Percentiles rank a stretch among this genome's conserved stretches.
Conservation (phyloP, 2,888 invertebrate species). For the Cerceris rybyensis region DNA sequence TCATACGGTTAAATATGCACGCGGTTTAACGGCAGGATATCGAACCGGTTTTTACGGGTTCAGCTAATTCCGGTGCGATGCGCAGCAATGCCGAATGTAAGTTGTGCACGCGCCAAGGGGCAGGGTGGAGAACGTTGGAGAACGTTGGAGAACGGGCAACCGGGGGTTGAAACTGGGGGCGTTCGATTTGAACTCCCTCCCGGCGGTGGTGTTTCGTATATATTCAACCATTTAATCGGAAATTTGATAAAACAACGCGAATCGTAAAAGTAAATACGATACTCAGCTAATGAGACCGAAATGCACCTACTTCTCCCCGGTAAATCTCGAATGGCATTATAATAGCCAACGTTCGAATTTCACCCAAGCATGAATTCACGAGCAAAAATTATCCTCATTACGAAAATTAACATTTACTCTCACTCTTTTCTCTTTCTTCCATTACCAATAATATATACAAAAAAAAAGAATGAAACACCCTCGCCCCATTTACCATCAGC, state of each 20-base stretch:
- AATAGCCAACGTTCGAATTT: no score
- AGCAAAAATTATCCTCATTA: no score
- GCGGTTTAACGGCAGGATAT: constrained; percentile 29
- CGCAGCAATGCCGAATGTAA: constrained; percentile 11
- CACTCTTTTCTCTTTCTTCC: constrained; percentile 3
- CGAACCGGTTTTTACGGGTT: constrained; percentile 54
- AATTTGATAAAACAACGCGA: not conserved
- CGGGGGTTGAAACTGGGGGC: no score
- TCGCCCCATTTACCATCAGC: constrained; percentile 3
- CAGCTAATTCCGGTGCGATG: constrained; percentile 37
- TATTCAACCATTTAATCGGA: no score
- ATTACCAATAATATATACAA: constrained; percentile 1
- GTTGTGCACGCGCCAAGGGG: constrained; percentile 1
- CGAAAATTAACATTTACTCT: not conserved
- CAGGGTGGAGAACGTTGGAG: not conserved
- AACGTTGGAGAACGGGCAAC: no score
- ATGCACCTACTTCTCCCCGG: not conserved
- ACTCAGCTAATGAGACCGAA: not conserved
- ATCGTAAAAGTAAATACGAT: not conserved
- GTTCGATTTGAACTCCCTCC: no score
- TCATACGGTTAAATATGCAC: constrained; percentile 14
- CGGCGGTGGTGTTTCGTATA: no score
- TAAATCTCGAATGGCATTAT: not conserved
- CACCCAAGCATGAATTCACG: not conserved
- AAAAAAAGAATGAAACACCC: constrained; percentile 1